Conservation (phyloP, 1,140 invertebrate genomes). For the Drosophila parabipectinata region DNA sequence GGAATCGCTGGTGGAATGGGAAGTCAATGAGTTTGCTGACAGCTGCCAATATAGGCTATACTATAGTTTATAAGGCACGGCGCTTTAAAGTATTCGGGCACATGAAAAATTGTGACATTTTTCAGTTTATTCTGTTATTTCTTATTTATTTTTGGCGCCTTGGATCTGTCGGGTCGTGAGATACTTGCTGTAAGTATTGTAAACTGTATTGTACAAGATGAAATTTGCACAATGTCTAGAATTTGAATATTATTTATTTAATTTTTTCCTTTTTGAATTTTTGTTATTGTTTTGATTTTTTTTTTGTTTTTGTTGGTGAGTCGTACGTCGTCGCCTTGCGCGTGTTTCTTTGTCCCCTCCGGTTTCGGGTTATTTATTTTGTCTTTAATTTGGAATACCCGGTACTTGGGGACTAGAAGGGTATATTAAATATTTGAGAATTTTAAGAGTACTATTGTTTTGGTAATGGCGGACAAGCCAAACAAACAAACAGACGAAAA, state of each 20-base stretch:
- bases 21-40: slow-evolving; percentile 1
- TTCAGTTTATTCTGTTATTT: slow-evolving; percentile 36
- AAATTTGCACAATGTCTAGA: slow-evolving; percentile 70
- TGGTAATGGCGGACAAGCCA: not conserved
- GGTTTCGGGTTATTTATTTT: slow-evolving; percentile 47
- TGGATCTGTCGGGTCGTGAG: slow-evolving; percentile 5
- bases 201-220: slow-evolving; percentile 50
- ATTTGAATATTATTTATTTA: slow-evolving; percentile 69
- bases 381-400: slow-evolving; percentile 49
- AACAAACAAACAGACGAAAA: not conserved
- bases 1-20: not conserved
- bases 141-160: slow-evolving; percentile 59
- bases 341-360: slow-evolving; percentile 60
- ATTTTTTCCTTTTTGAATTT: slow-evolving; percentile 6
- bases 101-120: slow-evolving; percentile 34
- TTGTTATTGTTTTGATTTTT: slow-evolving; percentile 48
- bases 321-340: slow-evolving; percentile 58
- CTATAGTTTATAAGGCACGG: slow-evolving; percentile 6
- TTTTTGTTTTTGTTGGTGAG: slow-evolving; percentile 9
- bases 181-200: slow-evolving; percentile 36
- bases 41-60: slow-evolving; percentile 4
- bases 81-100: slow-evolving; percentile 5
- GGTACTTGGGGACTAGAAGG: not conserved
- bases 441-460: too few species aligned
- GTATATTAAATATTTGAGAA: not conserved